These are phyloP conservation scores for Grantiella picta DNA, from an alignment of 2,113 vertebrate genomes.

Conservation along the genomic window DNA sequence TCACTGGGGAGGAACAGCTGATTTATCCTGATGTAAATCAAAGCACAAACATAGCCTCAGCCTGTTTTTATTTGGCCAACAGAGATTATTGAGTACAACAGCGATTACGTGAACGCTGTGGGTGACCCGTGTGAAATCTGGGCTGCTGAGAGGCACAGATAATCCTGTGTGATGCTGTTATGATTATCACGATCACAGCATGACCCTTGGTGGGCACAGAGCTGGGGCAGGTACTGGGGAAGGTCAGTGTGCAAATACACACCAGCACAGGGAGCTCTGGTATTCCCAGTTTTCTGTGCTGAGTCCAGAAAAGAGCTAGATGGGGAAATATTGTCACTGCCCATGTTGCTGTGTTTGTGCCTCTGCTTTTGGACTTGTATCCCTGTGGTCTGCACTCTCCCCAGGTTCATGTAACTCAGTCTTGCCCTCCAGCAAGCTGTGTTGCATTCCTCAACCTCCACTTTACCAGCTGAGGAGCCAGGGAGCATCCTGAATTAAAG, in stretches of 20 bases:
- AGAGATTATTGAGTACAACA: neutral
- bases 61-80: slow-evolving; percentile 6
- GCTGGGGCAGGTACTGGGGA: neutral
- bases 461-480: neutral
- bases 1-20: neutral
- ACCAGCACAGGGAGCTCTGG: neutral
- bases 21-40: slow-evolving; percentile 39
- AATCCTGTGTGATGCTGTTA: neutral
- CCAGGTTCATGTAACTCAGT: neutral
- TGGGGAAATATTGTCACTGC: neutral
- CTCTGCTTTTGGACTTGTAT: neutral
- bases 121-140: neutral
- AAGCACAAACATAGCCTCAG: neutral
- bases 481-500: neutral
- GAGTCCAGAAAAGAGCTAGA: neutral
- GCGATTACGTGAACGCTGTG: neutral
- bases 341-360: accelerated
- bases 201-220: neutral
- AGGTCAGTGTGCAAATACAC: neutral
- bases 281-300: neutral
- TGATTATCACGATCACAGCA: neutral
- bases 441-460: neutral
- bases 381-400: neutral
- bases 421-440: neutral
- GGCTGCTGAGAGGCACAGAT: neutral